Base-by-base conservation (phyloP, 2,113 vertebrate genomes). In the Ancistrus triradiatus region DNA sequence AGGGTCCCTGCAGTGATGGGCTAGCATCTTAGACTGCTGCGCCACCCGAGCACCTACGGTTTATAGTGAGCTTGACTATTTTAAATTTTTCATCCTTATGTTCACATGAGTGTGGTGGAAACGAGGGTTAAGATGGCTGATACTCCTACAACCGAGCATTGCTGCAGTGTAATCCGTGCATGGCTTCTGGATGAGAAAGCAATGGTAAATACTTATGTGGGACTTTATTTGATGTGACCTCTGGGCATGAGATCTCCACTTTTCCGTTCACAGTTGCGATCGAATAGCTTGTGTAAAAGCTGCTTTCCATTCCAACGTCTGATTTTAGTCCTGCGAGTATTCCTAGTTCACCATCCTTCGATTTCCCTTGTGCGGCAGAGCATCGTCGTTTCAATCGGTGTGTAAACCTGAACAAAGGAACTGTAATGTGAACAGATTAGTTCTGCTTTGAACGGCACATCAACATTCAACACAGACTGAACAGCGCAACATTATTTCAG, bases 401-500 rank as follows among this genome's bases (percentile, higher is more conserved):
- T 67, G 44, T 33, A 62, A 68, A 61, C 38, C 22, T 68, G 58
- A 61, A 27, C 55, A 58, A 58, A 58, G 55, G 14, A 42, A 38
- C 22, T 61, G 13, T 44, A 51, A 46, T n/a, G 28, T 66, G 22
- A 67, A 49, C 63, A 35, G 35, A 61, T 53, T 38, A 27, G 18
- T 27, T 66, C 58, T 62, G 69, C 43, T 50, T 53, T 2, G n/a
- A n/a, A 50, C 47, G 38, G 60, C 49, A 62, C 35, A 28, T 67
- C 44, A 7, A n/a, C n/a, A n/a, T n/a, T 59, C 37, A 63, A 61
- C 65, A 68, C 73, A 57, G 66, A 75, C 66, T 81, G 71, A 75
- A 73, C 60, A 79, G 78, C 79, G 82, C 83, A 85, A 82, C 84
- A 83, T 86, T 87, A 84, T 83, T 88, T 73, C 84, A 48, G 80